Percentiles rank a stretch among this genome's conserved stretches.
Evolutionary conservation across 2,797 vertebrate genomes (phyloP).

Genomic region (Crenichthys baileyi): DNA sequence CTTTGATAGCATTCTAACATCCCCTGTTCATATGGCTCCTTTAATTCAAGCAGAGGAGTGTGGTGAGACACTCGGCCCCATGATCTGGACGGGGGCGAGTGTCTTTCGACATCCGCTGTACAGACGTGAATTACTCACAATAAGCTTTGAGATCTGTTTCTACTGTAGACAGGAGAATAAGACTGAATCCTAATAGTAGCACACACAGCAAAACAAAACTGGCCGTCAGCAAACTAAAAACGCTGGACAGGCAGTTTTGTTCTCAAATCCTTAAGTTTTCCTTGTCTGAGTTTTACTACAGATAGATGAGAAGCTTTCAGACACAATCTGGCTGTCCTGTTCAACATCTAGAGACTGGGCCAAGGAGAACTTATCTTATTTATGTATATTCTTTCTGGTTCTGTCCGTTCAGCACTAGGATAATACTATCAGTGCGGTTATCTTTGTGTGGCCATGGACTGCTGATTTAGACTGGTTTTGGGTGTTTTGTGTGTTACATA

Average conservation of each 20-base stretch:
- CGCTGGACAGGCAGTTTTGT: not conserved
- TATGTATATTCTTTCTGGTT: not conserved
- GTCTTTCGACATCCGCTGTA: too few relatives aligned
- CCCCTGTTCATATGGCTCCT: not conserved
- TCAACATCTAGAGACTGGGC: not conserved
- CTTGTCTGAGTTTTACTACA: not conserved
- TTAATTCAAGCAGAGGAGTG: not conserved
- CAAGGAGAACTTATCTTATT: not conserved
- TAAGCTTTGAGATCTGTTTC: not conserved
- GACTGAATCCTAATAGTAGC: not conserved
- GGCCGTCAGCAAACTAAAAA: not conserved
- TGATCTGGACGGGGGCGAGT: not conserved
- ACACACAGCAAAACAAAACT: not conserved
- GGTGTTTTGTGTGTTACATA: not conserved
- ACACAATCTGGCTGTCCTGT: not conserved
- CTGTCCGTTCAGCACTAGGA: not conserved
- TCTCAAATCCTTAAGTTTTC: not conserved
- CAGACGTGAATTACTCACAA: not conserved
- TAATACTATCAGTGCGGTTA: not conserved
- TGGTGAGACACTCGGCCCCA: too few relatives aligned
- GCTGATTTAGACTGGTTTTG: not conserved
- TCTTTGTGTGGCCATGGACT: not conserved
- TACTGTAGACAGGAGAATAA: not conserved
- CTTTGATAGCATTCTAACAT: not conserved
- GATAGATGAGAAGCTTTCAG: not conserved